Conservation (phyloP, 2,797 vertebrate genomes). For the Chrysolophus pictus region DNA sequence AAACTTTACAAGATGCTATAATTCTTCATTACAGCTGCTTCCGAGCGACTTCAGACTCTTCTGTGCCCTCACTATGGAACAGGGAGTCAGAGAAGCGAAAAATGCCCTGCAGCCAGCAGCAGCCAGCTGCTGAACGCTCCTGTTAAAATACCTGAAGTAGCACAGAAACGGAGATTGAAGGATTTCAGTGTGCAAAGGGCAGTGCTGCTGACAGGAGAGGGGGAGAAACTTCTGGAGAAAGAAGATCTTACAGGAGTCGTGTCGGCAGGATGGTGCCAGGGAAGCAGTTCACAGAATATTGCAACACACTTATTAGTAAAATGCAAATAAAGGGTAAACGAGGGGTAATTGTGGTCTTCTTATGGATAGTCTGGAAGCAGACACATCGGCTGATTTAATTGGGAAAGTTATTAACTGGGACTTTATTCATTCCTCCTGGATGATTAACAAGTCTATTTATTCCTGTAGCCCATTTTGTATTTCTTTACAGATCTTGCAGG, state of each 20-base stretch:
- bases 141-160: not conserved
- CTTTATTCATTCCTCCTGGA: conserved; percentile 20
- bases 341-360: not conserved
- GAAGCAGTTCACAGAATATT: not conserved
- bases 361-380: conserved; percentile 15
- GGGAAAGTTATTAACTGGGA: conserved; percentile 10
- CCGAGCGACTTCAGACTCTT: not conserved
- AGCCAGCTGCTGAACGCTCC: not conserved
- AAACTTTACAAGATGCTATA: not conserved
- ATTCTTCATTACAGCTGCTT: not conserved
- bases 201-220: not conserved
- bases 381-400: not conserved
- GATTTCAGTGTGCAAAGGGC: not conserved
- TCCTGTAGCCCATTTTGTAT: not conserved
- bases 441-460: conserved; percentile 8
- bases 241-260: not conserved
- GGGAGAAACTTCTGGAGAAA: not conserved
- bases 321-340: not conserved
- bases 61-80: not conserved
- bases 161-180: not conserved
- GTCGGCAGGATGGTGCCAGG: not conserved
- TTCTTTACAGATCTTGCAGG: conserved; percentile 11
- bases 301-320: not conserved
- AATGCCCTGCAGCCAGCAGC: not conserved
- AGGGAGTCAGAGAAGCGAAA: not conserved